Evolutionary conservation across 2,888 invertebrate species (phyloP).

Genomic region (Sympetrum striolatum): DNA sequence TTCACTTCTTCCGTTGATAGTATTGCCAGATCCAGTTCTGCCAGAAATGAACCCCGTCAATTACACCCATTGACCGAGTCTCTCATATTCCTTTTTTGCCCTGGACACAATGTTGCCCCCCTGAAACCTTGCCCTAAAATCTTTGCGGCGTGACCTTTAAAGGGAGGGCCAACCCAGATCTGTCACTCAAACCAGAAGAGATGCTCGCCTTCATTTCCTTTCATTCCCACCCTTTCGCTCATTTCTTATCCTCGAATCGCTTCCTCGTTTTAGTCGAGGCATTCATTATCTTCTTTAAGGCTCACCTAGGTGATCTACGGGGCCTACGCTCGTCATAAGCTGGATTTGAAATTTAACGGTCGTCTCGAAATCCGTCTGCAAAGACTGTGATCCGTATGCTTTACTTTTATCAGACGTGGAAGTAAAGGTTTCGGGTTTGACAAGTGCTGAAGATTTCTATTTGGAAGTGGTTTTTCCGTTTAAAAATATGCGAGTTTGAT

Average conservation of each 20-base stretch:
- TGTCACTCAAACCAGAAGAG: neutral
- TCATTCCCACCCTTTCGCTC: neutral
- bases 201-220: neutral
- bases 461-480: no score
- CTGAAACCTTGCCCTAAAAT: neutral
- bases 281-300: no score
- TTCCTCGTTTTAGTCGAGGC: neutral
- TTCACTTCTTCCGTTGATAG: neutral
- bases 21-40: neutral
- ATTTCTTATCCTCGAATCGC: neutral
- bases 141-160: conserved; percentile 6
- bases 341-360: no score
- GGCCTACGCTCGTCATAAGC: no score
- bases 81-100: neutral
- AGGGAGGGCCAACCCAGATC: neutral
- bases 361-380: no score
- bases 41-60: conserved; percentile 6
- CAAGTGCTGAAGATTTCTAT: no score
- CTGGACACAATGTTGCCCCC: neutral
- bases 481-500: no score
- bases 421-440: no score
- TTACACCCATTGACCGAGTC: conserved; percentile 12
- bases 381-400: no score
- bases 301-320: no score
- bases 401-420: no score